Conservation (phyloP, 64 coral and sea anemone genomes). For the Porites australiensis region DNA sequence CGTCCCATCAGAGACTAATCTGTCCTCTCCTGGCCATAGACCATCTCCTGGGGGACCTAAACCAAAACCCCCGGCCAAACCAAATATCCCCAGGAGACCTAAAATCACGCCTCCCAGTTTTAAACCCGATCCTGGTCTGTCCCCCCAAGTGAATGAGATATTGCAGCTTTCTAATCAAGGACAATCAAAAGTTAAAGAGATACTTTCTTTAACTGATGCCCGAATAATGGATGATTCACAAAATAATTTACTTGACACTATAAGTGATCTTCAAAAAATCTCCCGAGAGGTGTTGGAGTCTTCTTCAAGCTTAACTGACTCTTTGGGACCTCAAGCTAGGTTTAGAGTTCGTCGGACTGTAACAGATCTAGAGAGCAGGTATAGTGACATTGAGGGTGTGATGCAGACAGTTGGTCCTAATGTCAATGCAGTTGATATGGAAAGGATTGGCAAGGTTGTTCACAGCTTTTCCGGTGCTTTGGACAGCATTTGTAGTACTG, state of each 20-base stretch:
- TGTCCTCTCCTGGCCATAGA: not conserved
- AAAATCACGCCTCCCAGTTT: constrained; percentile 38
- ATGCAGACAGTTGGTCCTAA: constrained; percentile 79
- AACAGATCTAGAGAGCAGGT: constrained; percentile 83
- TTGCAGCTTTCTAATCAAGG: constrained; percentile 79
- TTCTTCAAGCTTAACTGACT: constrained; percentile 80
- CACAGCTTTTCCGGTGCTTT: constrained; percentile 61
- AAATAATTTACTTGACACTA: constrained; percentile 57
- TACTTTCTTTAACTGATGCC: constrained; percentile 76
- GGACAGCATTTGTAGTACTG: constrained; percentile 69
- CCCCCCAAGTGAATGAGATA: constrained; percentile 76
- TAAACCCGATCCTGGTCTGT: constrained; percentile 54
- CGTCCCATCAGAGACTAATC: constrained; percentile 1
- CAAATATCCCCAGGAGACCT: constrained; percentile 60
- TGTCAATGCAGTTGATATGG: constrained; percentile 74
- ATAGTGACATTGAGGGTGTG: constrained; percentile 81
- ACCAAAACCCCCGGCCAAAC: constrained; percentile 72
- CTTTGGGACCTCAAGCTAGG: constrained; percentile 85
- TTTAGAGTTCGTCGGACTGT: constrained; percentile 85
- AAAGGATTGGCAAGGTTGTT: constrained; percentile 79
- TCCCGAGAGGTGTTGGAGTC: constrained; percentile 74
- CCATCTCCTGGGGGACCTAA: constrained; percentile 38
- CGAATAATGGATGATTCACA: constrained; percentile 68
- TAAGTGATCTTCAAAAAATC: constrained; percentile 71
- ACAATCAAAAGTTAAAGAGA: constrained; percentile 61